A percentile compares a stretch with the other conserved stretches of the same genome.
Evolutionary conservation across 2,888 invertebrate species (phyloP).

Genomic region (Brachynemurus nebulosus): DNA sequence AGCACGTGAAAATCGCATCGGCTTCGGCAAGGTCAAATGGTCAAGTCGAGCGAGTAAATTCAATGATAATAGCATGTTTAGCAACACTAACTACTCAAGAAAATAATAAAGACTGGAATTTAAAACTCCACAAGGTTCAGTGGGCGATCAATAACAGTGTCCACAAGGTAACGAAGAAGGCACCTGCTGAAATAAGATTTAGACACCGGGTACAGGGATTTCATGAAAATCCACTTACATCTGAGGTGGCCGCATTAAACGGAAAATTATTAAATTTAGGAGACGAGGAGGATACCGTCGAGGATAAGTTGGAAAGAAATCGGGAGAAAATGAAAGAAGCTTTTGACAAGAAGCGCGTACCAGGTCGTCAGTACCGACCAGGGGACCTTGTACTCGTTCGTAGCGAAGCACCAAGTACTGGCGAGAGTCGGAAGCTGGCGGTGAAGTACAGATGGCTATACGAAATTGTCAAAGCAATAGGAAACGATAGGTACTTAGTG

Average conservation of each 20-base stretch:
- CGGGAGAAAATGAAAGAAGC: background rate
- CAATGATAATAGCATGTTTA: constrained; percentile 16
- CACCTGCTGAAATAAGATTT: no score
- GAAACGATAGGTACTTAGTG: background rate
- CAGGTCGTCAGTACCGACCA: background rate
- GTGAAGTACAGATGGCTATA: constrained; percentile 18
- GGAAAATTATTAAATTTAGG: no score
- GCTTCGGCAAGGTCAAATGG: constrained; percentile 19
- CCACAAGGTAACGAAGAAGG: constrained; percentile 15
- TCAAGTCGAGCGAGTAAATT: constrained; percentile 18
- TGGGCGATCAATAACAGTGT: constrained; percentile 15
- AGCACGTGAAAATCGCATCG: constrained; percentile 19
- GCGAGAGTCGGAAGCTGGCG: constrained; percentile 17
- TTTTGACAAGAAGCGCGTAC: background rate
- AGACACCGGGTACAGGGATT: no score
- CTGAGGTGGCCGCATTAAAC: background rate
- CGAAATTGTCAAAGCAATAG: background rate
- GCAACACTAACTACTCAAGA: constrained; percentile 12
- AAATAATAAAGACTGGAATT: constrained; percentile 15
- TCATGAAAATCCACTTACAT: background rate
- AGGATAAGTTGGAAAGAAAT: background rate
- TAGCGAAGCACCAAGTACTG: constrained; percentile 12
- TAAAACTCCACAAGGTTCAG: constrained; percentile 14
- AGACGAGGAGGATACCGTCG: no score
- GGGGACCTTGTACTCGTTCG: constrained; percentile 12